Conservation (phyloP, 2,113 vertebrate genomes). For the Ramphastos sulfuratus region DNA sequence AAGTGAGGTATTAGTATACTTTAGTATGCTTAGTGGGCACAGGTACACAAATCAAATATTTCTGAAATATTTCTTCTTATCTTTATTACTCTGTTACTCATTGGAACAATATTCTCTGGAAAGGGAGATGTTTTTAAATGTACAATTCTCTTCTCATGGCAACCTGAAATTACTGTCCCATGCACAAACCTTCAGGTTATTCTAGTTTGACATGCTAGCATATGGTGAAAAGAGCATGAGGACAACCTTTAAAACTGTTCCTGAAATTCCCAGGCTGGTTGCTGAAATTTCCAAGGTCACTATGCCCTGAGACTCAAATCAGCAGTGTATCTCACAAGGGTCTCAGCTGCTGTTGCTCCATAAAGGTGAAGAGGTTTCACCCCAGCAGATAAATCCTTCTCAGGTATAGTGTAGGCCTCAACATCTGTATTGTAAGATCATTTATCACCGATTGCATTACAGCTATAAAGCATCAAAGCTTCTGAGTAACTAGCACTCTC, state of each 20-base stretch:
- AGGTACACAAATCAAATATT: not conserved
- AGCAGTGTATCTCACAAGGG: not conserved
- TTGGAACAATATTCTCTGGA: not conserved
- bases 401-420: not conserved
- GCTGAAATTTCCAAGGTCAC: not conserved
- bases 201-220: not conserved
- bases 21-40: not conserved
- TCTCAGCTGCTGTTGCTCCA: not conserved
- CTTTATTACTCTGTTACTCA: not conserved
- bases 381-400: not conserved
- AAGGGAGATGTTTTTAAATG: not conserved
- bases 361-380: not conserved
- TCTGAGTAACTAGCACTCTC: not conserved
- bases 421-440: not conserved
- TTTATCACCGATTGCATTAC: not conserved
- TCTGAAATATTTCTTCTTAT: not conserved
- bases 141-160: not conserved
- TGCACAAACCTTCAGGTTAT: not conserved
- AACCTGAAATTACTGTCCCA: not conserved
- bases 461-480: not conserved
- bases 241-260: not conserved
- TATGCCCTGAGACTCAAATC: not conserved
- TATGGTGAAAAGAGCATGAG: not conserved
- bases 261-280: not conserved
- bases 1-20: not conserved